These are phyloP conservation scores for Cherax destructor DNA, from an alignment of 1,140 invertebrate genomes.

Conservation along the genomic window DNA sequence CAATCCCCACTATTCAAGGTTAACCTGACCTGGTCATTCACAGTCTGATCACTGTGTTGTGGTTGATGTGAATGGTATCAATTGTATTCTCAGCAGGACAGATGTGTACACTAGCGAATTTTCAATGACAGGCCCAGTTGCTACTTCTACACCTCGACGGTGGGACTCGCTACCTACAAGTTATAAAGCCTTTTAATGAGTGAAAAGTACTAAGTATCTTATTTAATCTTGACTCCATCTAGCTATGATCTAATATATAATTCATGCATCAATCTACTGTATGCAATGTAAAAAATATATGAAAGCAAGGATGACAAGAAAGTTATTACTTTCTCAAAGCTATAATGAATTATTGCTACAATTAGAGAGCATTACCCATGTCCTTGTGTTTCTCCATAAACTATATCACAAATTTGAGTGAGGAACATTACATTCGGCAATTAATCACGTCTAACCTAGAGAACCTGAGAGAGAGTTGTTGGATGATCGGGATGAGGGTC, in stretches of 20 bases:
- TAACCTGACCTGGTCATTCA: background rate
- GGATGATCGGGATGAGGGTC: constrained; percentile 47
- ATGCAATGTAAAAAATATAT: too few species aligned
- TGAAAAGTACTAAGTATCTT: too few species aligned
- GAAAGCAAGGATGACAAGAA: too few species aligned
- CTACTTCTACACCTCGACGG: constrained; percentile 57
- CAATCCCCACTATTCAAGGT: background rate
- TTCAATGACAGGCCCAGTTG: constrained; percentile 2
- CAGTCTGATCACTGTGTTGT: background rate
- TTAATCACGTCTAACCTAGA: constrained; percentile 1
- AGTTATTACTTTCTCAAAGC: too few species aligned
- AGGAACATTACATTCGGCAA: background rate
- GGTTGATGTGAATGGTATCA: background rate
- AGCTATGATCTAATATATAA: too few species aligned
- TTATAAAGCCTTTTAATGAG: background rate
- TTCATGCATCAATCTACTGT: too few species aligned
- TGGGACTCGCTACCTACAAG: constrained; percentile 42
- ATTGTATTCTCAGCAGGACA: background rate
- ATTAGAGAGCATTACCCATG: background rate
- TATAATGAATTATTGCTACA: too few species aligned
- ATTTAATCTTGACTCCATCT: background rate
- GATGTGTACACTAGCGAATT: background rate
- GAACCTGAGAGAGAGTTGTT: constrained; percentile 42
- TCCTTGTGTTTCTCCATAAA: background rate
- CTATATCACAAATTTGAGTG: background rate